Conservation (phyloP, 2,113 vertebrate species). For the Elephantulus edwardii region DNA sequence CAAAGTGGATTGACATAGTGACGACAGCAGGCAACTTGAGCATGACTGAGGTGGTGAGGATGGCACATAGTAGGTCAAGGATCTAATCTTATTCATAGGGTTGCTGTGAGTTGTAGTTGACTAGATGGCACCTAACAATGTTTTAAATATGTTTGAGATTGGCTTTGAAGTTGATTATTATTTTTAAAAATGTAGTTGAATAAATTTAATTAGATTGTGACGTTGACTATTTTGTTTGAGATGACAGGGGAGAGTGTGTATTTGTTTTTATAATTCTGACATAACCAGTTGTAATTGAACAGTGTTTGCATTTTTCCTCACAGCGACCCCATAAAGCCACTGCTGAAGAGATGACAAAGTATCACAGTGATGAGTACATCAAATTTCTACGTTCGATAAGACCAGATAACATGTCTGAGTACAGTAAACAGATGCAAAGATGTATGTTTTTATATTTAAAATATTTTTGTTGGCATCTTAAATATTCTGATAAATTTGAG, state of each 20-base stretch:
- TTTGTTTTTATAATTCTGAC: conserved; percentile 30
- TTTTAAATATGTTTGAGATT: conserved; percentile 6
- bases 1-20: too few relatives aligned
- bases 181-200: not conserved
- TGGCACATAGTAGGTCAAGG: too few relatives aligned
- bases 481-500: conserved; percentile 24
- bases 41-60: too few relatives aligned
- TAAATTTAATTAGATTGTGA: conserved; percentile 39
- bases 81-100: too few relatives aligned
- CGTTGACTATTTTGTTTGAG: conserved; percentile 1
- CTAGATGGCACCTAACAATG: too few relatives aligned
- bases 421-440: conserved; percentile 92
- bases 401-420: conserved; percentile 91
- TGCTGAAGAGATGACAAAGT: conserved; percentile 91
- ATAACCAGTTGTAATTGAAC: not conserved
- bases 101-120: too few relatives aligned
- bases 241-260: not conserved
- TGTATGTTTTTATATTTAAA: conserved; percentile 82
- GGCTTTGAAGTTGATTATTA: not conserved
- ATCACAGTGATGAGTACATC: conserved; percentile 91
- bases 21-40: too few relatives aligned
- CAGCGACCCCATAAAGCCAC: conserved; percentile 91
- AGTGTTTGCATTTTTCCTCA: conserved; percentile 65
- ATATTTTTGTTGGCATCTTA: not conserved
- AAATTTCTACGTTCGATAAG: conserved; percentile 91